Base-by-base conservation (phyloP, 2,113 vertebrate genomes). In the Polyodon spathula region DNA sequence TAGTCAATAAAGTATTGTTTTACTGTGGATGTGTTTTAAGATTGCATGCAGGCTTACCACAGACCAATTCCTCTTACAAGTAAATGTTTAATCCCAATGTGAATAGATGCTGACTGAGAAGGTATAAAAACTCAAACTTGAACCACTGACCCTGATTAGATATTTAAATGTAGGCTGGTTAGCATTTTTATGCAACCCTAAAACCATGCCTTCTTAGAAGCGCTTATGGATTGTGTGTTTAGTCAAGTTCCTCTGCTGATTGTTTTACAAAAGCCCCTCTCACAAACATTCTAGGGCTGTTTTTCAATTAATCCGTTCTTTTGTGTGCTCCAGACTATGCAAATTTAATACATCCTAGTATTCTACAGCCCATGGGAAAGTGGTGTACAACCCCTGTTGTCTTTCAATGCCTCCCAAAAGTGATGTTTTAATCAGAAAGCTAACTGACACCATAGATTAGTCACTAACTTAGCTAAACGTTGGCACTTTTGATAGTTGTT, bases 251-350 rank as follows among this genome's bases (percentile, higher is more conserved):
- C 86, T 84, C 81, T 81, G 79, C 88, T 84, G 86, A 87, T 88
- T 87, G 89, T 88, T 89, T 89, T 84, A 86, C 88, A 87, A 84
- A 88, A 84, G 82, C 83, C 86, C 82, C 86, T 86, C 90, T 78
- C 81, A 87, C 81, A 84, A 86, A 75, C 76, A 82, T 84, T 84
- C 82, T 88, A 87, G 80, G 88, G 88, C 83, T 75, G 52, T 82
- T 79, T 93, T 95, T 94, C 88, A 94, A 93, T 97, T 97, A 97
- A 97, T 97, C 91, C 91, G 90, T 80, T 86, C 87, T 93, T 98
- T 85, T 94, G 93, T 90, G 90, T 71, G 82, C 84, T 83, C 89
- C 89, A 92, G 90, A 91, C 89, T 96, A 95, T 98, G 94, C 92
- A 95, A 94, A 97, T 97, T 86, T 93, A 92, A 95, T 92, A 90